Base-by-base conservation (phyloP, 1,140 invertebrate species). In the Armadillidium nasatum region DNA sequence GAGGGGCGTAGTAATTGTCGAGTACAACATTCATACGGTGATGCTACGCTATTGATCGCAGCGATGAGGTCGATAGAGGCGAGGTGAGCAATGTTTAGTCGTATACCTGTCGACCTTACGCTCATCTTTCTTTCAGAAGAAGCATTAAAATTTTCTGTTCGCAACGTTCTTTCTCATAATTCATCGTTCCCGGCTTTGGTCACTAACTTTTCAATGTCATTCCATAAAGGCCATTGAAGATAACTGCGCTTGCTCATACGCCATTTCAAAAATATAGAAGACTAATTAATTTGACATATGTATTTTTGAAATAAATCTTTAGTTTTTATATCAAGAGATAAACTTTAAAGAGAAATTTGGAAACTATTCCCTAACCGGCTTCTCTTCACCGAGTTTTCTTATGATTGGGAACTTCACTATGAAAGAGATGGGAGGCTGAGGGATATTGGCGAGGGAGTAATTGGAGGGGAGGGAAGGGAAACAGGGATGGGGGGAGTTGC, bases 11-110 rank as follows among this genome's bases (percentile, higher is more conserved):
- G 50, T 60, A 60, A 60, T 60, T 60, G 11, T 60, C 50, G 50
- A 60, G 50, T 60, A 60, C 50, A 60, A 60, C 50, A 60, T 60
- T 60, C 50, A 60, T 60, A 60, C 50, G 50, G 50, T 19, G 50
- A 60, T 60, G 50, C 50, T 60, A 60, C 50, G 50, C 50, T 60
- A 60, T 60, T 60, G 50, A 60, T 60, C 50, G 50, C 11, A 19
- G 50, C 19, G 50, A 19, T 19, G 50, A 19, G 19, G 50, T 60
- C 50, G 50, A 60, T 60, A 60, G 50, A 60, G 50, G 50, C 50
- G 50, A 60, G 19, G 11, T 60, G 50, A 13, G 50, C 50, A 19
- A 60, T 13, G 19, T 19, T 15, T 60, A 15, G 50, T 60, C 33
- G 19, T 60, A 15, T 19, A 60, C 50, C 50, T 60, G 50, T 60